phyloP scores from a whole-genome alignment of 2,888 invertebrate genomes.

The Norana najaformis region DNA sequence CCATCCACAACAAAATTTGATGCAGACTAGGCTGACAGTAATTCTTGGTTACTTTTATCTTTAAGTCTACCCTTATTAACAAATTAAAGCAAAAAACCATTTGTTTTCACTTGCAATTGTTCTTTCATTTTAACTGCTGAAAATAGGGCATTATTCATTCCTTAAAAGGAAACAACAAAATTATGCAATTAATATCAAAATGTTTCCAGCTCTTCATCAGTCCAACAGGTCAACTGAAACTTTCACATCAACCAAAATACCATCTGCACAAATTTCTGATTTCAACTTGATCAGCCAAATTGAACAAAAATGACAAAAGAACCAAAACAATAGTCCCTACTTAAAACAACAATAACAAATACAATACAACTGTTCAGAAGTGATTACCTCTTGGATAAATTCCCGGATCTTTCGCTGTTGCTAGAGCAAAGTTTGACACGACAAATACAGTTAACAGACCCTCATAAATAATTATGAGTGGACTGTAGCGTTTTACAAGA shows the following conservation, averaged over 20 bases:
- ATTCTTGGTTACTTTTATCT: too few species aligned
- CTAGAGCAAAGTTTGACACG: conserved; percentile 94
- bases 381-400: conserved; percentile 91
- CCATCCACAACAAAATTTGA: too few species aligned
- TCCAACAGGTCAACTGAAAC: neutral
- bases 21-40: too few species aligned
- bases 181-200: neutral
- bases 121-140: neutral
- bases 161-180: neutral
- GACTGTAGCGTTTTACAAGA: conserved; percentile 47
- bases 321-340: neutral
- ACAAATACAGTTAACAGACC: conserved; percentile 94
- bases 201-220: neutral
- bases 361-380: neutral
- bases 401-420: conserved; percentile 99
- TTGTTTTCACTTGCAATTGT: neutral
- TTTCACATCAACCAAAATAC: neutral
- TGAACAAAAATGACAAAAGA: neutral
- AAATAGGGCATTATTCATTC: neutral
- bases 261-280: too few species aligned
- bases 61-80: neutral
- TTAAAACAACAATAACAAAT: neutral
- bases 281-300: neutral
- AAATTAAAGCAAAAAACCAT: neutral
- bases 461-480: conserved; percentile 73